phyloP scores from a whole-genome alignment of 2,797 vertebrate species.

The Hydrophis major region DNA sequence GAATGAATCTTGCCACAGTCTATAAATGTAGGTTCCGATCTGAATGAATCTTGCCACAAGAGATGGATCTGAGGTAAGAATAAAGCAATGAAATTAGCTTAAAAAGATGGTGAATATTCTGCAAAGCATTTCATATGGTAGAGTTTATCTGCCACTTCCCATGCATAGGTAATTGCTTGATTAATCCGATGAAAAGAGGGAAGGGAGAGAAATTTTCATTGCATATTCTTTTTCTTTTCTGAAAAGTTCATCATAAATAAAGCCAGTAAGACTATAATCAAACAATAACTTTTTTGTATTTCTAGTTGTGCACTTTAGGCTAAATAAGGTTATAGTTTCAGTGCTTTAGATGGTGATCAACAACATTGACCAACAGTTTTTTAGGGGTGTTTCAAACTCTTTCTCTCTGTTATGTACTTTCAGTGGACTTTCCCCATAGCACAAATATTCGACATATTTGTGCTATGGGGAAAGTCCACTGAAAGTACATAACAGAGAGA shows the following conservation, averaged over 20 bases:
- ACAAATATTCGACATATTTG: too few relatives aligned
- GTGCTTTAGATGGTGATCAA: neutral
- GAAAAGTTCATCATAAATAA: neutral
- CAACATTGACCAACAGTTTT: neutral
- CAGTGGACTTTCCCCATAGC: neutral
- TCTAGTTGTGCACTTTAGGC: neutral
- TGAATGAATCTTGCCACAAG: neutral
- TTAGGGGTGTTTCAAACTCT: neutral
- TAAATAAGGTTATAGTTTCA: neutral
- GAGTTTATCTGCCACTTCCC: neutral
- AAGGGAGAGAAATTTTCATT: neutral
- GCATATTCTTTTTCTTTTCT: neutral
- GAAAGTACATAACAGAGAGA: too few relatives aligned
- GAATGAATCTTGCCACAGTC: neutral
- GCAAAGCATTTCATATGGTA: neutral
- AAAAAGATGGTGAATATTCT: neutral
- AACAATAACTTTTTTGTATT: neutral
- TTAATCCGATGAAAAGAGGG: neutral
- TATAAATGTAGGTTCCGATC: neutral
- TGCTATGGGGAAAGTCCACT: too few relatives aligned
- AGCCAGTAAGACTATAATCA: too few relatives aligned
- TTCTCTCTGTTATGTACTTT: neutral
- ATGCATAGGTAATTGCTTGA: neutral
- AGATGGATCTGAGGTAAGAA: neutral
- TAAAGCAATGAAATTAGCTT: neutral